These are phyloP conservation scores for Pangasianodon hypophthalmus DNA, from an alignment of 2,113 vertebrate species.

Conservation along the genomic window DNA sequence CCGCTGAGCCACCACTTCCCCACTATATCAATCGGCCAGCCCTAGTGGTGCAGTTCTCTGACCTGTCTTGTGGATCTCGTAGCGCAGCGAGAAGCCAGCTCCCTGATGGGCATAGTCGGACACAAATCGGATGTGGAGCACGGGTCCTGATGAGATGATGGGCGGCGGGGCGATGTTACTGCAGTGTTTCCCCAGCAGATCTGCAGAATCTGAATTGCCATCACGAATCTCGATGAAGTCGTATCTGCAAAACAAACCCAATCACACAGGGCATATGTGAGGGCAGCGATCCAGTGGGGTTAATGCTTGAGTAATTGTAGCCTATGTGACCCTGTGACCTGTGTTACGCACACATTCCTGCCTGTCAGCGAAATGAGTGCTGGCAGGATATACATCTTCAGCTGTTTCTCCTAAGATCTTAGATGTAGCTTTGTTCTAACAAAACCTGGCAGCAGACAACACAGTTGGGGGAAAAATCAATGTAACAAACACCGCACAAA, in stretches of 20 bases:
- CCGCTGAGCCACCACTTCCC: too few relatives aligned
- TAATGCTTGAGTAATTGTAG: slow-evolving; percentile 14
- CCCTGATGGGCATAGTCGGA: slow-evolving; percentile 97
- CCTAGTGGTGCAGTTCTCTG: slow-evolving; percentile 47
- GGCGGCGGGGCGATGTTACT: slow-evolving; percentile 95
- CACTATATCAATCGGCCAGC: not conserved
- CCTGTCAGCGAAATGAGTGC: not conserved
- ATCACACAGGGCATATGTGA: slow-evolving; percentile 42
- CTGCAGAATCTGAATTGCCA: slow-evolving; percentile 84
- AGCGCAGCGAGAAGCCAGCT: slow-evolving; percentile 95
- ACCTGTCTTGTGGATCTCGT: slow-evolving; percentile 98
- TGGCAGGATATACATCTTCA: slow-evolving; percentile 11
- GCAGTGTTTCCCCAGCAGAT: slow-evolving; percentile 94
- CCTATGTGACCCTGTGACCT: slow-evolving; percentile 28
- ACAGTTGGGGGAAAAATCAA: slow-evolving; percentile 1
- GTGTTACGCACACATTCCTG: slow-evolving; percentile 17
- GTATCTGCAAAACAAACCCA: slow-evolving; percentile 76
- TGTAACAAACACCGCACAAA: not conserved
- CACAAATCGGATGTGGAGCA: slow-evolving; percentile 93
- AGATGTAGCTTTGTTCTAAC: not conserved
- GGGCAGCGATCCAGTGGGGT: not conserved
- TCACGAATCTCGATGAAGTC: slow-evolving; percentile 98
- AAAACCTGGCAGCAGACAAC: slow-evolving; percentile 22
- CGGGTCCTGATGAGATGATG: slow-evolving; percentile 92
- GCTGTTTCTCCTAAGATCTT: not conserved